A percentile compares a stretch with the other conserved stretches of the same genome.
These are phyloP conservation scores for Bombus polaris DNA, from an alignment of 1,140 invertebrate genomes.

Conservation along the genomic window DNA sequence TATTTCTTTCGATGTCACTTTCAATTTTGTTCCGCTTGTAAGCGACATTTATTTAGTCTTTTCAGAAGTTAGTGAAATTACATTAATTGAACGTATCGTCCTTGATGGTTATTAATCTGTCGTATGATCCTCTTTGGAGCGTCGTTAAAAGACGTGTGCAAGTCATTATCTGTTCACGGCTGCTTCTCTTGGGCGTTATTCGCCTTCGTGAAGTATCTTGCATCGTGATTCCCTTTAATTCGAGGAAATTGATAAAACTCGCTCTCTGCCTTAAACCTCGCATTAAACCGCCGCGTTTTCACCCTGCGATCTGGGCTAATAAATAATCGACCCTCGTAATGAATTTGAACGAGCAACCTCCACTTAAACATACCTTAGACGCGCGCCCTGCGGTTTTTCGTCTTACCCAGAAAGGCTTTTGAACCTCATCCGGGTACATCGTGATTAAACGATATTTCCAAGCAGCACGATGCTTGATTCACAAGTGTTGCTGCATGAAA, in stretches of 20 bases:
- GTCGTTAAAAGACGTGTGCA: not conserved
- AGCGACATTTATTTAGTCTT: not conserved
- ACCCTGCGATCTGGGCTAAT: conserved; percentile 26
- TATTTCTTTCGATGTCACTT: not conserved
- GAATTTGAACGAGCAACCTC: conserved; percentile 53
- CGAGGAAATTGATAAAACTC: conserved; percentile 45
- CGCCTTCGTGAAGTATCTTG: not conserved
- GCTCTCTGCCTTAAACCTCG: not conserved
- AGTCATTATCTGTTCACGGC: not conserved
- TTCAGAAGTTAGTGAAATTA: not conserved
- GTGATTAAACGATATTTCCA: not conserved
- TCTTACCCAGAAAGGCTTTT: conserved; percentile 35
- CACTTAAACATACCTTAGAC: not conserved
- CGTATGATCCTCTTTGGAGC: not conserved
- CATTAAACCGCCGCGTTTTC: not conserved
- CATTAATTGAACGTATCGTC: not conserved
- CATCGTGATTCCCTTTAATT: conserved; percentile 24
- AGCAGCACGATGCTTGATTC: too few relatives aligned
- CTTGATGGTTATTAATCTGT: conserved; percentile 7
- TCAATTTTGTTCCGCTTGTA: not conserved
- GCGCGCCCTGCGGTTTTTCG: conserved; percentile 28
- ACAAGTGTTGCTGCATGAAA: too few relatives aligned
- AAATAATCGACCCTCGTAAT: conserved; percentile 60
- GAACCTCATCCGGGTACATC: not conserved
- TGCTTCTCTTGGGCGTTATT: conserved; percentile 6